phyloP scores from a whole-genome alignment of 1,140 invertebrate species.

The Ectropis grisescens region DNA sequence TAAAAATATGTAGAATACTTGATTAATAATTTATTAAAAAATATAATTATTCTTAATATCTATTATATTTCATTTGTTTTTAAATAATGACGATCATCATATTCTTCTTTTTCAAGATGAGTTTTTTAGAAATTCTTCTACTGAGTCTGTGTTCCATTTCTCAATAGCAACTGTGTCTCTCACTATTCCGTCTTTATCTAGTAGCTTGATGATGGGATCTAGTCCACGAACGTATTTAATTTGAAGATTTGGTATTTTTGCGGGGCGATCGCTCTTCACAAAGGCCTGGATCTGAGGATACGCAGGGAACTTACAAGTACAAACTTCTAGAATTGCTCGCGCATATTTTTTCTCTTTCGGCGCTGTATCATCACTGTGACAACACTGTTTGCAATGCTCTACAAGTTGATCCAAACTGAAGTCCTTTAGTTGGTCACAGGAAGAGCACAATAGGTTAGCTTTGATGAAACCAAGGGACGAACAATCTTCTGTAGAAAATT shows the following conservation, averaged over 20 bases:
- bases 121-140: slow-evolving; percentile 95
- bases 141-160: slow-evolving; percentile 97
- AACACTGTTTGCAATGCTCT: slow-evolving; percentile 82
- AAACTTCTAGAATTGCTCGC: slow-evolving; percentile 90
- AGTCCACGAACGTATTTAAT: slow-evolving; percentile 92
- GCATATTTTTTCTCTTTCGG: slow-evolving; percentile 81
- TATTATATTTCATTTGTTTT: slow-evolving; percentile 72
- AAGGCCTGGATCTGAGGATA: slow-evolving; percentile 98
- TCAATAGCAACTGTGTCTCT: slow-evolving; percentile 93
- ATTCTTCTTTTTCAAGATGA: slow-evolving; percentile 76
- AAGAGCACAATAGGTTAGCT: slow-evolving; percentile 88
- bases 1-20: too few relatives aligned
- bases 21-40: too few relatives aligned
- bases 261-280: slow-evolving; percentile 90
- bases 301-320: slow-evolving; percentile 94
- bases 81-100: slow-evolving; percentile 71
- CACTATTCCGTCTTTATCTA: slow-evolving; percentile 85
- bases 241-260: slow-evolving; percentile 89
- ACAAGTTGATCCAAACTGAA: slow-evolving; percentile 79
- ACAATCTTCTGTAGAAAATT: slow-evolving; percentile 87
- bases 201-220: slow-evolving; percentile 92
- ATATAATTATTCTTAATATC: too few relatives aligned
- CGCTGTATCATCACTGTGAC: slow-evolving; percentile 75
- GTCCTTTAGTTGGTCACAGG: slow-evolving; percentile 86
- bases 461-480: slow-evolving; percentile 88